Base-by-base conservation (phyloP, 2,888 invertebrate species). In the Heliconius charithonia region DNA sequence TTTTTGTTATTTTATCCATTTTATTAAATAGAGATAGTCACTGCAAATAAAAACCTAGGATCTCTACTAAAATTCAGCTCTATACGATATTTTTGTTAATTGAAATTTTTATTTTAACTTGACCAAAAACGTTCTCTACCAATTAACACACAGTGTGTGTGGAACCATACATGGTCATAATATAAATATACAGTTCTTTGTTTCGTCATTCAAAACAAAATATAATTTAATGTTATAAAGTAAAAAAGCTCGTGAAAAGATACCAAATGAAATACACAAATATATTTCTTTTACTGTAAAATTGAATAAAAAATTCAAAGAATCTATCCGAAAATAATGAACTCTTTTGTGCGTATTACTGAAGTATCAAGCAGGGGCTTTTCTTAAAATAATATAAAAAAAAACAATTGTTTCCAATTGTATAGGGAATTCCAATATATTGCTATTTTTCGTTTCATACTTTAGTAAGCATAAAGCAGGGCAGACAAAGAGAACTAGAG, bases 271-370 rank as follows among this genome's bases (percentile, higher is more conserved):
- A 37, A 37, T 37, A 13, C 32, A 67, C 25, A 41, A 25, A 27
- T 25, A 16, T 41, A 25, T 69, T 67, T 25, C 69, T 25, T 25
- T 72, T 32, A 59, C 32, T 56, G 19, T 71, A 10, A 56, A 56
- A 56, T 56, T 56, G 29, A 72, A 32, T 59, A 59, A 59, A 29
- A 72, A 32, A 72, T 16, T n/a, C 56, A 32, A 72, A 56, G 32
- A n/a, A 59, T 59, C 32, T 59, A 72, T 72, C 37, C 59, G 72
- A 56, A 59, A 59, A 59, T 72, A 72, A 59, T 32, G 59, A 72
- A 72, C 72, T 72, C 37, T 59, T 29, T 59, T 72, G 59, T 72
- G n/a, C 32, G 32, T 72, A 59, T 72, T 72, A 72, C 7, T 37
- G 59, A 59, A 59, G 37, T 37, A 32, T 59, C 59, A 59, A 37